Base-by-base conservation (phyloP, 2,113 vertebrate genomes). In the Sorex fumeus region DNA sequence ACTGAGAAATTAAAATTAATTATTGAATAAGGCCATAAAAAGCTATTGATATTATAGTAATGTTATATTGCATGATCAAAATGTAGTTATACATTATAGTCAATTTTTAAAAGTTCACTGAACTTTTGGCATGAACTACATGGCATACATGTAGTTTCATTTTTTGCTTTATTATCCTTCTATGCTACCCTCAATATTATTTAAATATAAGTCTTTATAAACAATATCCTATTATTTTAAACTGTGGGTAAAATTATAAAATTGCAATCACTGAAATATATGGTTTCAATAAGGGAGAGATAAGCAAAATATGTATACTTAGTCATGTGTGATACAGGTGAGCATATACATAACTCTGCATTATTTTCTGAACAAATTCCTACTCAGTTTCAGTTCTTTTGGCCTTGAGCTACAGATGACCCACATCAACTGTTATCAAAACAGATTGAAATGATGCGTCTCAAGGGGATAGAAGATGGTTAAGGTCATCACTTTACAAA, bases 401-500 rank as follows among this genome's bases (percentile, higher is more conserved):
- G 88, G 94, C 94, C 92, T 96, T 96, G 88, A 97, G 96, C 85
- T 97, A 89, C 69, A 81, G 87, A 57, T 97, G 93, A 97, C 94
- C 88, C 77, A 94, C 60, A 96, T 97, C 76, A 95, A 93, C 91
- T 96, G 79, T 92, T 96, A 96, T 95, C 67, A 97, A 95, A 91
- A 90, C 30, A 95, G 70, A 91, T 34, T 96, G 88, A 97, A 97
- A 87, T 94, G 50, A 96, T 95, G 53, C 45, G 78, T 97, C 93
- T 94, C 78, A 95, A 96, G 90, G 91, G 93, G 94, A 97, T 93
- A 97, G 96, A 96, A 94, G 90, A 97, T 93, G 92, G 96, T 91
- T 97, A 94, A 97, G 97, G 97, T 97, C 92, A 97, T 97, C 91
- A 94, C 97, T 97, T 96, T 97, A 97, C 93, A 96, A 89, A 97